phyloP scores from a whole-genome alignment of 1,140 invertebrate genomes.

The Eriosoma lanigerum region DNA sequence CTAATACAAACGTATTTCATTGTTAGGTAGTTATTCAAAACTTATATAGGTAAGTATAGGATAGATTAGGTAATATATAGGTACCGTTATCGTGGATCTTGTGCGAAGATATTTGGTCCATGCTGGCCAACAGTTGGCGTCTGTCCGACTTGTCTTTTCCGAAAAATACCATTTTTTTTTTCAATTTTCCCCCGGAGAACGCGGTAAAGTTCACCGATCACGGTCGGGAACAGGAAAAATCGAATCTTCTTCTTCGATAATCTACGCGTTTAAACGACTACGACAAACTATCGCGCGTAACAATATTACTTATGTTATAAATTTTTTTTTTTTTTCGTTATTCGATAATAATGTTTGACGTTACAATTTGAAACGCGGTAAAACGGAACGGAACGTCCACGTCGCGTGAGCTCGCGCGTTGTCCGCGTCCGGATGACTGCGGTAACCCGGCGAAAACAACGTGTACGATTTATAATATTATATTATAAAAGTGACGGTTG shows the following conservation, averaged over 20 bases:
- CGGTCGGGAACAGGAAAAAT: background rate
- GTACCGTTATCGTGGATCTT: constrained; percentile 42
- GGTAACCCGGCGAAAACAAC: background rate
- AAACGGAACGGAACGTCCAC: background rate
- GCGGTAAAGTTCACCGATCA: background rate
- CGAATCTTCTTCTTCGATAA: no score
- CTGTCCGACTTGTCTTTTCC: constrained; percentile 33
- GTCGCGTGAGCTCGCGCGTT: background rate
- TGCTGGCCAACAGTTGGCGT: constrained; percentile 34
- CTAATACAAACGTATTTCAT: no score
- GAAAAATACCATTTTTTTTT: constrained; percentile 29
- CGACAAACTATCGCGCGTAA: no score
- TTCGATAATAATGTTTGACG: no score
- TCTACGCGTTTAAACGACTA: no score
- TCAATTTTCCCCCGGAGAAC: background rate
- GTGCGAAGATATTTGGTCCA: constrained; percentile 26
- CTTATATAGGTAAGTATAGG: no score
- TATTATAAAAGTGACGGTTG: no score
- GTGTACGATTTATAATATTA: no score
- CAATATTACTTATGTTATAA: no score
- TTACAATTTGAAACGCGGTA: background rate
- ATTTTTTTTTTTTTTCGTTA: no score
- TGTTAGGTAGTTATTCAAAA: no score
- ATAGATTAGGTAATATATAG: background rate
- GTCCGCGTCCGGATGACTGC: background rate